phyloP scores from a whole-genome alignment of 2,888 invertebrate species.

The Xestia xanthographa region DNA sequence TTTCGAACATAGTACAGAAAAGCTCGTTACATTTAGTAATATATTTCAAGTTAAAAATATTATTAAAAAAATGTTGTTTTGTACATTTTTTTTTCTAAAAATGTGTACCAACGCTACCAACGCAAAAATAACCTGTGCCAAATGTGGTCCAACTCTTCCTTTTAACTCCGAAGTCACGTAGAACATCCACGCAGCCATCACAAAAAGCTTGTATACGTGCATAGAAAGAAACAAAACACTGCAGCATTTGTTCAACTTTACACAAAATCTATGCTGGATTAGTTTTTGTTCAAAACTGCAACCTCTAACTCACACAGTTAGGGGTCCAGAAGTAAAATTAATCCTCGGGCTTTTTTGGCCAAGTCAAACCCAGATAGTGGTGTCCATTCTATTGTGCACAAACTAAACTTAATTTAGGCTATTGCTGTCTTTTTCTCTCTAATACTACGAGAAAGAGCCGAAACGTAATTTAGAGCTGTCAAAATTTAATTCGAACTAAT shows the following conservation, averaged over 20 bases:
- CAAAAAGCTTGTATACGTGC: background rate
- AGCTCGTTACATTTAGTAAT: background rate
- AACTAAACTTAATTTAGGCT: no score
- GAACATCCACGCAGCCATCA: background rate
- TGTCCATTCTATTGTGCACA: no score
- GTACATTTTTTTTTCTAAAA: background rate
- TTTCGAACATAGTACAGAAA: background rate
- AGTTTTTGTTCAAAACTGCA: slow-evolving; percentile 18
- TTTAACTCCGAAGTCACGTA: background rate
- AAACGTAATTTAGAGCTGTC: no score
- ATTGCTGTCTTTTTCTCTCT: no score
- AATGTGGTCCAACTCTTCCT: background rate
- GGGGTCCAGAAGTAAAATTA: background rate
- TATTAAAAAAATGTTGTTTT: background rate
- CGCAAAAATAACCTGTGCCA: background rate
- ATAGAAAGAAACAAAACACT: background rate
- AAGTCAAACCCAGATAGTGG: background rate
- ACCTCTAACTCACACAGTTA: background rate
- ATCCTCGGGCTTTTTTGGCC: background rate
- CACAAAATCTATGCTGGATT: slow-evolving; percentile 7
- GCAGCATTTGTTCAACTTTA: background rate
- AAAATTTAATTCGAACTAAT: no score
- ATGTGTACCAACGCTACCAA: background rate
- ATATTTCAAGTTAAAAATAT: background rate
- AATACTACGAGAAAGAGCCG: no score